Percentiles rank a stretch among this genome's conserved stretches.
Evolutionary conservation across 2,888 invertebrate genomes (phyloP).

Genomic region (Torymus aiolomorphi): DNA sequence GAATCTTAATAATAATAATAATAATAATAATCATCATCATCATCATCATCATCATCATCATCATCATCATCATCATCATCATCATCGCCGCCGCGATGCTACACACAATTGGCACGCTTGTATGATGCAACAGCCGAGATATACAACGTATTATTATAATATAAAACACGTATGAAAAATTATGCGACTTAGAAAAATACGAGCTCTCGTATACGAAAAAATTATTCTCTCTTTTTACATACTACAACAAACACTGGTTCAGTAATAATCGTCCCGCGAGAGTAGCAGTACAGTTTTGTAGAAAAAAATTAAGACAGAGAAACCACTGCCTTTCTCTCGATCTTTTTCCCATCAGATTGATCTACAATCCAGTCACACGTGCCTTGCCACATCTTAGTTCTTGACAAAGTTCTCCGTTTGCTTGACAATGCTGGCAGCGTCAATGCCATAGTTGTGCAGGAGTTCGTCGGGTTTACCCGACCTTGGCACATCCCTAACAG

Average conservation of each 20-base stretch:
- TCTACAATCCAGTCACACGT: conserved; percentile 37
- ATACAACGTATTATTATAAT: conserved; percentile 8
- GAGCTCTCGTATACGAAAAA: conserved; percentile 11
- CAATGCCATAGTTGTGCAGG: conserved; percentile 92
- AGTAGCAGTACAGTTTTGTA: neutral
- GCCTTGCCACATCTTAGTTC: conserved; percentile 15
- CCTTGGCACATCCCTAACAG: conserved; percentile 89
- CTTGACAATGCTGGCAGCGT: conserved; percentile 83
- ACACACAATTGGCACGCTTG: neutral
- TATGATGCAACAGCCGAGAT: conserved; percentile 15
- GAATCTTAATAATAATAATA: no score
- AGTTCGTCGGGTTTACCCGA: conserved; percentile 93
- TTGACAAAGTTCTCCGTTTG: conserved; percentile 46
- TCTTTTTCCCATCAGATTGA: conserved; percentile 24
- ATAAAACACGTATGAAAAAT: conserved; percentile 54
- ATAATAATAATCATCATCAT: neutral
- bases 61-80: no score
- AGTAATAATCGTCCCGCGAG: conserved; percentile 17
- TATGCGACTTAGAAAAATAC: conserved; percentile 51
- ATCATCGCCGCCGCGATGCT: no score
- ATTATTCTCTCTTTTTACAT: conserved; percentile 17
- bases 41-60: no score
- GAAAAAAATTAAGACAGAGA: no score
- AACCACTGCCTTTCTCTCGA: no score
- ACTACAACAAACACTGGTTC: conserved; percentile 19